phyloP scores from a whole-genome alignment of 2,888 invertebrate genomes.

The Cheilosia soror region DNA sequence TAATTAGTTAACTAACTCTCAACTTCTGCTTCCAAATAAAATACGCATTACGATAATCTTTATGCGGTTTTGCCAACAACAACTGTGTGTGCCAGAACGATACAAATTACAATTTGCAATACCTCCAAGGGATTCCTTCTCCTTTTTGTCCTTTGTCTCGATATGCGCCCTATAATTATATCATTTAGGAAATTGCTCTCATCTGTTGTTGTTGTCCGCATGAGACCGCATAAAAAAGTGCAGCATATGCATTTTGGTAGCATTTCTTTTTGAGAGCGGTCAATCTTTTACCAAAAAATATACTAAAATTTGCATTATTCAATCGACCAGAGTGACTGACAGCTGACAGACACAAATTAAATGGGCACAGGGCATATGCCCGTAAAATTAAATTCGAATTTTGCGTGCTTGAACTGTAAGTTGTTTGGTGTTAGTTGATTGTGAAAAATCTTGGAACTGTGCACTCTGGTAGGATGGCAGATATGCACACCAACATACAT shows the following conservation, averaged over 20 bases:
- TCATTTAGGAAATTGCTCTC: slow-evolving; percentile 82
- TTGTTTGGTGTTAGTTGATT: slow-evolving; percentile 27
- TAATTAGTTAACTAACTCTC: slow-evolving; percentile 40
- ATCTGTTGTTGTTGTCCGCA: slow-evolving; percentile 78
- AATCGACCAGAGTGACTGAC: slow-evolving; percentile 66
- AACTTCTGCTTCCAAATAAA: slow-evolving; percentile 43
- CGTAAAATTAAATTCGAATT: slow-evolving; percentile 61
- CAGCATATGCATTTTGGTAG: slow-evolving; percentile 54
- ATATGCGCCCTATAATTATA: slow-evolving; percentile 81
- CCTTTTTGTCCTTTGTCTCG: slow-evolving; percentile 57
- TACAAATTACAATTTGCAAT: slow-evolving; percentile 59
- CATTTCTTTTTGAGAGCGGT: slow-evolving; percentile 25
- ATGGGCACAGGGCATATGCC: slow-evolving; percentile 36
- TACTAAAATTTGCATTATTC: slow-evolving; percentile 67
- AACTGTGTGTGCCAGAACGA: slow-evolving; percentile 41
- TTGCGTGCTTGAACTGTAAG: slow-evolving; percentile 57
- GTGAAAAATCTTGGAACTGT: slow-evolving; percentile 9
- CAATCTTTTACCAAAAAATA: slow-evolving; percentile 28
- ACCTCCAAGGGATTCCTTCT: slow-evolving; percentile 54
- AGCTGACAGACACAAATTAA: slow-evolving; percentile 71
- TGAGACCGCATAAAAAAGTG: slow-evolving; percentile 53
- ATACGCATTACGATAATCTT: slow-evolving; percentile 42
- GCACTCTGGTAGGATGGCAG: background rate
- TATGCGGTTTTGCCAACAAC: slow-evolving; percentile 48
- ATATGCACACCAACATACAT: background rate